phyloP scores from a whole-genome alignment of 1,140 invertebrate genomes.

The Drosophila simulans region DNA sequence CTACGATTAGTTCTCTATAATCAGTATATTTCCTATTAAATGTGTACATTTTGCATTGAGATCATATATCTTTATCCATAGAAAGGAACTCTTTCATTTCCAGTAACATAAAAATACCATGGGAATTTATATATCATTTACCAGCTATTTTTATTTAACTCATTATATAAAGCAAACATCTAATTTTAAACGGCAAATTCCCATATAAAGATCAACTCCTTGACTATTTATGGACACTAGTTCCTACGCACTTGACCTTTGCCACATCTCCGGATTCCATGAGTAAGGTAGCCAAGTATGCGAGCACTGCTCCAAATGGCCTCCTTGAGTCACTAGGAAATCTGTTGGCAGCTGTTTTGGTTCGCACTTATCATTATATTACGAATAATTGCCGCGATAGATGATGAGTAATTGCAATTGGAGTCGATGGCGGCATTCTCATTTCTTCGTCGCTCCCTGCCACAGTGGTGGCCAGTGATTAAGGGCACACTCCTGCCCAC shows the following conservation, averaged over 20 bases:
- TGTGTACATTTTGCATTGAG: too few species aligned
- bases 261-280: neutral
- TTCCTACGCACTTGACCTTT: constrained; percentile 28
- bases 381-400: constrained; percentile 33
- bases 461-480: constrained; percentile 47
- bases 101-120: too few species aligned
- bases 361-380: constrained; percentile 49
- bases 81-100: too few species aligned
- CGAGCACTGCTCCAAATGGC: constrained; percentile 18
- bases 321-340: constrained; percentile 29
- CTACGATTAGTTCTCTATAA: too few species aligned
- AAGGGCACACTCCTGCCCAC: constrained; percentile 15
- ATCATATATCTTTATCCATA: too few species aligned
- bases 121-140: too few species aligned
- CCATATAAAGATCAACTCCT: neutral
- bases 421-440: constrained; percentile 24
- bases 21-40: too few species aligned
- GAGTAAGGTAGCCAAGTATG: neutral
- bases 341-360: constrained; percentile 29
- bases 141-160: too few species aligned
- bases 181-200: too few species aligned
- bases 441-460: neutral
- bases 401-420: constrained; percentile 47
- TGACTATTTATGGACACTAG: neutral
- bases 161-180: neutral